phyloP scores from a whole-genome alignment of 2,888 invertebrate genomes.

The Nebria salina region DNA sequence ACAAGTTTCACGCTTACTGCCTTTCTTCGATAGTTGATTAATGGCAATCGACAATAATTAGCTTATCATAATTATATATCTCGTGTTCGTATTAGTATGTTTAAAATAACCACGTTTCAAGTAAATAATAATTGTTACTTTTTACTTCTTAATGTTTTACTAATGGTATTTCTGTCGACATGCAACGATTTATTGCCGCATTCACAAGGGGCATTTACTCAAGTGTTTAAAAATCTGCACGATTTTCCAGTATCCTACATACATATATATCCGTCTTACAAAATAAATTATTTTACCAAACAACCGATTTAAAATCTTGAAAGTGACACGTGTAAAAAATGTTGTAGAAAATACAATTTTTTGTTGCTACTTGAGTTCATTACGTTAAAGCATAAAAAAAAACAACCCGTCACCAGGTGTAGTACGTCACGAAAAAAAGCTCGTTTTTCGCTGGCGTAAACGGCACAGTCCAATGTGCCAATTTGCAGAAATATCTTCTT shows the following conservation, averaged over 20 bases:
- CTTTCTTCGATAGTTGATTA: conserved; percentile 16
- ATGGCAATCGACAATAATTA: conserved; percentile 11
- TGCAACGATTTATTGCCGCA: not conserved
- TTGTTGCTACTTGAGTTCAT: too few species aligned
- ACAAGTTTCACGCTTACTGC: conserved; percentile 14
- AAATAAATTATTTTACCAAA: too few species aligned
- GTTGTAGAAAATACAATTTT: too few species aligned
- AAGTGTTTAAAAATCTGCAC: not conserved
- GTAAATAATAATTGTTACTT: not conserved
- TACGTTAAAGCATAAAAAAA: not conserved
- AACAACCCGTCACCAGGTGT: not conserved
- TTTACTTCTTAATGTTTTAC: not conserved
- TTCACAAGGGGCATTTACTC: not conserved
- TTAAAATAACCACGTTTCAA: not conserved
- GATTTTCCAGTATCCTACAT: not conserved
- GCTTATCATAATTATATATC: conserved; percentile 19
- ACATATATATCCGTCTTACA: too few species aligned
- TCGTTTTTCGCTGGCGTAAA: not conserved
- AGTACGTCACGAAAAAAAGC: not conserved
- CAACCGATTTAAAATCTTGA: too few species aligned
- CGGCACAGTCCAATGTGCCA: not conserved
- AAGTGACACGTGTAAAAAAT: too few species aligned
- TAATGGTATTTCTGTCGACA: conserved; percentile 1
- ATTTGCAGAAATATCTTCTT: not conserved
- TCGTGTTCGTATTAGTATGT: not conserved